phyloP scores from a whole-genome alignment of 2,888 invertebrate species.

The Agonopterix heracliana region DNA sequence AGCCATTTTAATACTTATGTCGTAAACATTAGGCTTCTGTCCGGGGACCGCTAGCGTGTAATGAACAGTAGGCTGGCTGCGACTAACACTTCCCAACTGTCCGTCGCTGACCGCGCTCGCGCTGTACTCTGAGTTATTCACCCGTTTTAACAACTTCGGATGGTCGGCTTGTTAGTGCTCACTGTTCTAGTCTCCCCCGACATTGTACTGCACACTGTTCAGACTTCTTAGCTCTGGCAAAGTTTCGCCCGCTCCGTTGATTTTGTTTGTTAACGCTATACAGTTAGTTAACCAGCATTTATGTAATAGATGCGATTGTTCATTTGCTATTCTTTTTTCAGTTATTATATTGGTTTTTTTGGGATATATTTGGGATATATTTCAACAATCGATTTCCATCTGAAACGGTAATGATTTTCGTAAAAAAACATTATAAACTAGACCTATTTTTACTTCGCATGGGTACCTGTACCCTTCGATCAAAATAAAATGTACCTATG shows the following conservation, averaged over 20 bases:
- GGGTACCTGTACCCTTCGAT: no score
- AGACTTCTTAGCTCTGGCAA: conserved; percentile 52
- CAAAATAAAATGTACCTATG: no score
- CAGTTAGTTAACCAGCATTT: conserved; percentile 39
- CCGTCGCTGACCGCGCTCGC: conserved; percentile 44
- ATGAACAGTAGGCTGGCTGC: neutral
- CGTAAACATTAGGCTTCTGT: neutral
- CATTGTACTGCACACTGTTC: conserved; percentile 59
- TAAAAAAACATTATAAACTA: no score
- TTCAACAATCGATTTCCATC: no score
- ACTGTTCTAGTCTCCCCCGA: conserved; percentile 35
- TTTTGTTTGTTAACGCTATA: conserved; percentile 62
- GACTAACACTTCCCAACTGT: conserved; percentile 37
- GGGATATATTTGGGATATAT: no score
- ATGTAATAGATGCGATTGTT: conserved; percentile 27
- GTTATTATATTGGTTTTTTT: no score
- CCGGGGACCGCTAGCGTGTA: neutral
- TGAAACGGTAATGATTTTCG: no score
- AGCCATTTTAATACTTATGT: no score
- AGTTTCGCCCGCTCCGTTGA: conserved; percentile 60
- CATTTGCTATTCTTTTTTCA: conserved; percentile 11
- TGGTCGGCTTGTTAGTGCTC: conserved; percentile 65
- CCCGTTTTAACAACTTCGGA: conserved; percentile 60
- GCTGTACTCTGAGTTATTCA: conserved; percentile 42
- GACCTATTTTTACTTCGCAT: no score